Base-by-base conservation (phyloP, 2,113 vertebrate genomes). In the Murina feae region DNA sequence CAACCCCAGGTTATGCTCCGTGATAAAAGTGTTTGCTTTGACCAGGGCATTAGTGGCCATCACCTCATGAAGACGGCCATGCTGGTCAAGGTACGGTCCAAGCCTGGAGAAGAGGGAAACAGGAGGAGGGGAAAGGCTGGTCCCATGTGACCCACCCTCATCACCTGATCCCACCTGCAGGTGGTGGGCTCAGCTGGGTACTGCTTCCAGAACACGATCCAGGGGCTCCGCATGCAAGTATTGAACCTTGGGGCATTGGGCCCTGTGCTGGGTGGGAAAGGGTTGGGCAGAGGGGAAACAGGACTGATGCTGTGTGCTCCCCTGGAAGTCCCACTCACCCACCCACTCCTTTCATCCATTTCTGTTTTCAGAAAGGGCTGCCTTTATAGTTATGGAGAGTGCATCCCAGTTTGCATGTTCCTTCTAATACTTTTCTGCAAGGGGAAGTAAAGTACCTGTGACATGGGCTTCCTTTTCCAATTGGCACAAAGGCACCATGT, bases 31-130 rank as follows among this genome's bases (percentile, higher is more conserved):
- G 0, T 6, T 7, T 97, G 97, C 66, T 95, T 93, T 75, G 92
- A 90, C 2, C 97, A 97, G 51, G 95, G 85, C 58, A 58, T 95
- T 58, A 96, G 90, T 58, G 97, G 97, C 42, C 85, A 94, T 23
- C 51, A 96, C 65, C 86, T 96, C 58, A 23, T 72, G 90, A 96
- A 88, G 72, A 92, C 96, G 20, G 83, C 97, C 10, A 5, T 97
- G 14, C 18, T 55, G 12, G 0, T 97, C 63, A 97, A 96, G 75
- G 97, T 97, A 51, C 2, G 8, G n/a, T 47, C 58, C 65, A 9
- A 39, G n/a, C 2, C 44, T 35, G 30, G 44, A 86, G 30, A 53
- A 60, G 37, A 83, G 47, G 78, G 55, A 3, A 0, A 6, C 1
- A 1, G 17, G 44, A 32, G 12, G 18, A 49, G 6, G 32, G 28